Percentiles rank a stretch among this genome's conserved stretches.
phyloP scores from a whole-genome alignment of 2,113 vertebrate genomes.

The Hippocampus comes region DNA sequence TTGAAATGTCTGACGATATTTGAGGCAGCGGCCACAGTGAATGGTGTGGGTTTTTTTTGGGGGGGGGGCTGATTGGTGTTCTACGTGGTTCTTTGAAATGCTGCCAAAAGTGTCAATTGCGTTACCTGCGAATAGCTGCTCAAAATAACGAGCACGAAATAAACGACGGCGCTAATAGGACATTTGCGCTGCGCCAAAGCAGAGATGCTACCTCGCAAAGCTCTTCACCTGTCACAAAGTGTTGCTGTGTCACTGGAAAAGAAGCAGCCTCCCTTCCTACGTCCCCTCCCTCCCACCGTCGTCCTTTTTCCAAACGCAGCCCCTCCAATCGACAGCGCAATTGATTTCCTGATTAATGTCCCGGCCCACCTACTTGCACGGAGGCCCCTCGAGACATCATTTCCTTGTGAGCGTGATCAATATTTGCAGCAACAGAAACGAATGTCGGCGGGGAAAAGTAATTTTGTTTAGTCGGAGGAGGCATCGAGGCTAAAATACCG shows the following conservation, averaged over 20 bases:
- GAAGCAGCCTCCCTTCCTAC: conserved; percentile 58
- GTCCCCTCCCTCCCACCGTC: conserved; percentile 51
- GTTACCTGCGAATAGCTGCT: not conserved
- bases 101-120: not conserved
- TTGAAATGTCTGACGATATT: conserved; percentile 10
- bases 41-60: not conserved
- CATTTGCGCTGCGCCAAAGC: not conserved
- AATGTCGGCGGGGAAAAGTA: conserved; percentile 60
- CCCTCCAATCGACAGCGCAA: conserved; percentile 75
- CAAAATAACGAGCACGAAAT: not conserved
- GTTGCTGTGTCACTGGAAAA: conserved; percentile 50
- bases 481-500: conserved; percentile 22
- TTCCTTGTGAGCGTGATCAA: conserved; percentile 83
- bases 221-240: conserved; percentile 15
- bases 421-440: conserved; percentile 77
- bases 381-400: conserved; percentile 77
- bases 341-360: conserved; percentile 90
- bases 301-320: conserved; percentile 68
- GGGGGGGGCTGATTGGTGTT: no score
- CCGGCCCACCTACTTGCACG: conserved; percentile 71
- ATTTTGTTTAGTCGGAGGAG: conserved; percentile 29
- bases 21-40: conserved; percentile 6
- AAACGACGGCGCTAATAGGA: not conserved
- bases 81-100: not conserved
- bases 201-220: conserved; percentile 7